phyloP scores from a whole-genome alignment of 2,888 invertebrate species.

The Tortrix viridana region DNA sequence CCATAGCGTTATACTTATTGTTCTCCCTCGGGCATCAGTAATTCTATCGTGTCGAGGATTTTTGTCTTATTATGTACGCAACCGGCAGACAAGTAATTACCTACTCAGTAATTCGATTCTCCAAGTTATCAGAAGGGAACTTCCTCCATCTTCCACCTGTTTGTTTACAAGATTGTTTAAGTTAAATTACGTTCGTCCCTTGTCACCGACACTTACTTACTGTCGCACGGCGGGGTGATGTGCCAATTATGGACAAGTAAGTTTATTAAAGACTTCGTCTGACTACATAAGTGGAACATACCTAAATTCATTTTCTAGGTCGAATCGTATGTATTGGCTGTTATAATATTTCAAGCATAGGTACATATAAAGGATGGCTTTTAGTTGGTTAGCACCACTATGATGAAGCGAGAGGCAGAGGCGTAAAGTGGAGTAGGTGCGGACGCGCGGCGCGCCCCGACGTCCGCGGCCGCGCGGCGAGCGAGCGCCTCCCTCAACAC shows the following conservation, averaged over 20 bases:
- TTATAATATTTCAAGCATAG: neutral
- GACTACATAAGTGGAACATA: neutral
- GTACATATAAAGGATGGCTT: neutral
- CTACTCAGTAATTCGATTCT: slow-evolving; percentile 29
- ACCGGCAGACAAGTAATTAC: slow-evolving; percentile 20
- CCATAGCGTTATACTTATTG: slow-evolving; percentile 7
- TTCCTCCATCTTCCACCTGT: slow-evolving; percentile 43
- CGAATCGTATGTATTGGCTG: neutral
- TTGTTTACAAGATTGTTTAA: slow-evolving; percentile 51
- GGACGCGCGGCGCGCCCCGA: neutral
- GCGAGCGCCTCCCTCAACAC: slow-evolving; percentile 37
- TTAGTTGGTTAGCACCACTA: neutral
- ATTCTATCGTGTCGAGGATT: slow-evolving; percentile 18
- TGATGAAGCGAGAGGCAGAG: neutral
- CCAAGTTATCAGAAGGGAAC: slow-evolving; percentile 29
- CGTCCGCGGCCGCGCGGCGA: slow-evolving; percentile 24
- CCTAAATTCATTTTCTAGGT: neutral
- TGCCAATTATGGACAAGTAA: slow-evolving; percentile 47
- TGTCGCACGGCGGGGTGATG: slow-evolving; percentile 52
- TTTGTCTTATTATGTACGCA: slow-evolving; percentile 5
- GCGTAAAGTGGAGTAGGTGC: neutral
- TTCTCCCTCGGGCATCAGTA: slow-evolving; percentile 4
- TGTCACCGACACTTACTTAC: slow-evolving; percentile 52
- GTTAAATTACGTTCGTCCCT: slow-evolving; percentile 54
- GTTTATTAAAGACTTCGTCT: slow-evolving; percentile 19